phyloP scores from a whole-genome alignment of 2,888 invertebrate species.

The Pterobdella sp. region DNA sequence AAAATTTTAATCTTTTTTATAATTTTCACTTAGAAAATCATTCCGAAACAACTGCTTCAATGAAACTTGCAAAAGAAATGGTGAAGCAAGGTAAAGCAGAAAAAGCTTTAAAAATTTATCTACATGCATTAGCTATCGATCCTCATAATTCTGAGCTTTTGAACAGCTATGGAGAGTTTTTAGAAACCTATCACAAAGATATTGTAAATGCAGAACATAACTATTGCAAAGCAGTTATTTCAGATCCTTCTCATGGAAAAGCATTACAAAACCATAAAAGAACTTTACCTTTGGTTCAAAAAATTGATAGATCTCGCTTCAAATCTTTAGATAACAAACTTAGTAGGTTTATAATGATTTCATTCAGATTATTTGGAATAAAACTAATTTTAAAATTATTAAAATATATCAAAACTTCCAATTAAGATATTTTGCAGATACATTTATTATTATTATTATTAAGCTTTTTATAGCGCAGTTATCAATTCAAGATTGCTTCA shows the following conservation, averaged over 20 bases:
- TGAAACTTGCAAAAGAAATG: conserved; percentile 78
- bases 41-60: conserved; percentile 72
- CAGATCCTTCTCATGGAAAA: conserved; percentile 67
- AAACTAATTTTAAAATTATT: too few relatives aligned
- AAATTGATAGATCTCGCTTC: conserved; percentile 68
- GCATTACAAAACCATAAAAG: conserved; percentile 64
- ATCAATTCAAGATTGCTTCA: too few relatives aligned
- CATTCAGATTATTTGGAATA: too few relatives aligned
- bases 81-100: conserved; percentile 70
- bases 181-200: conserved; percentile 76
- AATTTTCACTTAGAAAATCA: conserved; percentile 49
- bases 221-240: conserved; percentile 71
- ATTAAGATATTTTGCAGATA: too few relatives aligned
- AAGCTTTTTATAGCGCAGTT: too few relatives aligned
- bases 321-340: conserved; percentile 73
- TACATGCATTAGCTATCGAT: conserved; percentile 82
- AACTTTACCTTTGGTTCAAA: conserved; percentile 75
- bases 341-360: conserved; percentile 68
- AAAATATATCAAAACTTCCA: too few relatives aligned
- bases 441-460: too few relatives aligned
- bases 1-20: neutral
- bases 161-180: conserved; percentile 82
- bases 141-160: conserved; percentile 86
- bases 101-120: conserved; percentile 61
- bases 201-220: conserved; percentile 80